Conservation (phyloP, 2,797 vertebrate genomes). For the Sebastes nivosus region DNA sequence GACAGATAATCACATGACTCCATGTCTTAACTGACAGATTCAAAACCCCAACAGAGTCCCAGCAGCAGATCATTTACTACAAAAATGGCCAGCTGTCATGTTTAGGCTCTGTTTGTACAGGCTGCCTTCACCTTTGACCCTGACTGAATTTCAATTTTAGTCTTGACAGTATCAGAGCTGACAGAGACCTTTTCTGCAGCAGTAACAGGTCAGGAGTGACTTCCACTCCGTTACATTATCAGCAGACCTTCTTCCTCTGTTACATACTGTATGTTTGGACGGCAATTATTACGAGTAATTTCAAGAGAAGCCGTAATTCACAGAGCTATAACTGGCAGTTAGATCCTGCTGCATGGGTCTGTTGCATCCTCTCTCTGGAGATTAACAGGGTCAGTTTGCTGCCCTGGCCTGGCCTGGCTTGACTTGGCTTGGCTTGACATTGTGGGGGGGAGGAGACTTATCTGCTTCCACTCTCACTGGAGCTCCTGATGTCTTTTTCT, state of each 20-base stretch:
- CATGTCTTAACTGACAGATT: not conserved
- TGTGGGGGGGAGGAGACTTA: constrained; percentile 26
- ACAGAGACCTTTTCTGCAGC: constrained; percentile 60
- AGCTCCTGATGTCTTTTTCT: constrained; percentile 31
- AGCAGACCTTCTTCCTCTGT: not conserved
- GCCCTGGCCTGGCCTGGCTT: not conserved
- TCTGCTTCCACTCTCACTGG: constrained; percentile 56
- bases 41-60: not conserved
- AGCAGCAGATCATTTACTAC: not conserved
- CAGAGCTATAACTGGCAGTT: not conserved
- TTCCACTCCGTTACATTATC: constrained; percentile 18
- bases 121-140: constrained; percentile 25
- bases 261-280: not conserved
- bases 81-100: not conserved
- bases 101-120: not conserved
- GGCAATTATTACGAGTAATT: not conserved
- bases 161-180: constrained; percentile 49
- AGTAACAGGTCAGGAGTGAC: constrained; percentile 37
- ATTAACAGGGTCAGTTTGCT: constrained; percentile 66
- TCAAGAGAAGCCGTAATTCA: not conserved
- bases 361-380: constrained; percentile 30
- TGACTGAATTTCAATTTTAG: not conserved
- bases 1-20: not conserved
- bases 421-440: not conserved
- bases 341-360: constrained; percentile 13